Evolutionary conservation across 2,797 vertebrate species (phyloP).

Genomic region (Psittacula derbiana): DNA sequence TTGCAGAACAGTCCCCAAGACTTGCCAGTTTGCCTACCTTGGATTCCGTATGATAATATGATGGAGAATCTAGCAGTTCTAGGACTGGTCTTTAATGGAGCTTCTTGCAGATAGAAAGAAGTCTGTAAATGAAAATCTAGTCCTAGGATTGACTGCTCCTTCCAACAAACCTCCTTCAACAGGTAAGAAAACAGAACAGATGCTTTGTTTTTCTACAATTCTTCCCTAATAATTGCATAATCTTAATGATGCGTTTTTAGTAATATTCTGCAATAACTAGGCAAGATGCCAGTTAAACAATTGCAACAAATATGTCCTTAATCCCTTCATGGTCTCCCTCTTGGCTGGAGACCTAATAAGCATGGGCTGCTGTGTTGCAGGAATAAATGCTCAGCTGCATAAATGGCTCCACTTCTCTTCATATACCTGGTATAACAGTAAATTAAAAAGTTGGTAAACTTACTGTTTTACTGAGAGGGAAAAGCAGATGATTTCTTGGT

Average conservation of each 20-base stretch:
- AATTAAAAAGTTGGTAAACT: background rate
- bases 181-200: background rate
- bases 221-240: background rate
- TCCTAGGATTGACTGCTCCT: background rate
- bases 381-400: background rate
- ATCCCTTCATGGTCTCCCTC: background rate
- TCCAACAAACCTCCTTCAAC: background rate
- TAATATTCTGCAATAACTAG: background rate
- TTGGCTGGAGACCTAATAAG: background rate
- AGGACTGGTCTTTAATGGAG: background rate
- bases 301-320: constrained; percentile 1
- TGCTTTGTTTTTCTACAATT: background rate
- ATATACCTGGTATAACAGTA: background rate
- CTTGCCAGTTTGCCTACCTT: background rate
- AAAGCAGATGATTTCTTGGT: background rate
- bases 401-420: background rate
- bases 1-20: background rate
- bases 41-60: background rate
- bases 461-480: background rate
- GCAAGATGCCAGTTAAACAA: background rate
- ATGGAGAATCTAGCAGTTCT: background rate
- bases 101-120: background rate
- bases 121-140: background rate
- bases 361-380: background rate
- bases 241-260: constrained; percentile 1